Evolutionary conservation across 2,113 vertebrate species (phyloP).

Genomic region (Chunga burmeisteri): DNA sequence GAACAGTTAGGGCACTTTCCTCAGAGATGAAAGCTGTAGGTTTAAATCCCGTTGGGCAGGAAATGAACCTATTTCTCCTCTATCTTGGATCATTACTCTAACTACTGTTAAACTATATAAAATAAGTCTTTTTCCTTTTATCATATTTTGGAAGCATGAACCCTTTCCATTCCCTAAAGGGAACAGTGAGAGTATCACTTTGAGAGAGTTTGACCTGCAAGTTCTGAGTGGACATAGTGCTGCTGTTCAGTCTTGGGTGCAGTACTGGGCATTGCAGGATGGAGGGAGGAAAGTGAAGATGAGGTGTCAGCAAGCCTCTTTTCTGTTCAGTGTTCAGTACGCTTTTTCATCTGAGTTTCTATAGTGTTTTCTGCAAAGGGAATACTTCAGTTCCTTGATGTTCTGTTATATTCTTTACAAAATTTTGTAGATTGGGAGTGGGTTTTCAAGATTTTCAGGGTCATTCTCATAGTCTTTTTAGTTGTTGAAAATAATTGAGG

Average conservation of each 20-base stretch:
- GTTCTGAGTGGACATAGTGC: background rate
- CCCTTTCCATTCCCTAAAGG: background rate
- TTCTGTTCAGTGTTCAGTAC: background rate
- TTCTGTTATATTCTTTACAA: background rate
- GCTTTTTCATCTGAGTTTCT: background rate
- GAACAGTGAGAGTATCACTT: background rate
- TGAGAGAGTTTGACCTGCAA: background rate
- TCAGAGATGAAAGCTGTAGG: background rate
- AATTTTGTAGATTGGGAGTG: background rate
- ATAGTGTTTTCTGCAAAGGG: background rate
- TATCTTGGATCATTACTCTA: background rate
- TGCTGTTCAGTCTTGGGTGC: background rate
- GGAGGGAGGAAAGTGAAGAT: background rate
- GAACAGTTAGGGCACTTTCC: background rate
- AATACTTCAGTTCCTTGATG: background rate
- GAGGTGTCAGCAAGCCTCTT: background rate
- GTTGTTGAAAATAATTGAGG: background rate
- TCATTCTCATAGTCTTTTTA: background rate
- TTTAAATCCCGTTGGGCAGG: background rate
- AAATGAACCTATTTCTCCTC: background rate
- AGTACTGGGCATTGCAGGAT: background rate
- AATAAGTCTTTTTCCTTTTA: background rate
- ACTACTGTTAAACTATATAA: background rate
- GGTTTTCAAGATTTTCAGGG: background rate
- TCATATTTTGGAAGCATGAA: background rate